A percentile compares a stretch with the other conserved stretches of the same genome.
Evolutionary conservation across 2,113 vertebrate genomes (phyloP).

Genomic region (Hyperopisus bebe): DNA sequence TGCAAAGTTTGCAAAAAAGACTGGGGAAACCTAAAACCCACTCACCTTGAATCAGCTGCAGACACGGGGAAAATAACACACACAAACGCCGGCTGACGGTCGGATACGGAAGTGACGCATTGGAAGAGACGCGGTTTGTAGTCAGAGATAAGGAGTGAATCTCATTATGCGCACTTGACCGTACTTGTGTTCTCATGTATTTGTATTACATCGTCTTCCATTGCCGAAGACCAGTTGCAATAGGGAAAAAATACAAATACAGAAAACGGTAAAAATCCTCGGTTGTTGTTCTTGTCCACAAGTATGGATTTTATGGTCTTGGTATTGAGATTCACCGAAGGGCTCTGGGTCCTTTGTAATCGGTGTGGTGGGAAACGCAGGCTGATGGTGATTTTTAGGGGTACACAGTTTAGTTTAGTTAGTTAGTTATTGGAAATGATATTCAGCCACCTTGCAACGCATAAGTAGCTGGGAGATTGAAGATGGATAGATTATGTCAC

Average conservation of each 20-base stretch:
- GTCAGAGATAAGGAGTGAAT: background rate
- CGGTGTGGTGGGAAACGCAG: background rate
- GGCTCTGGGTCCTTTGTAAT: background rate
- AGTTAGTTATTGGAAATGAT: background rate
- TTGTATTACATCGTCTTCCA: no score
- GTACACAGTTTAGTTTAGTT: background rate
- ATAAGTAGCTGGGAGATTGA: background rate
- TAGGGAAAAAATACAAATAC: no score
- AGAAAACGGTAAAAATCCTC: no score
- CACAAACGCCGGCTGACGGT: background rate
- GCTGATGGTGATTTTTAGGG: background rate
- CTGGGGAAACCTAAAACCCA: background rate
- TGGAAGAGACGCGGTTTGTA: background rate
- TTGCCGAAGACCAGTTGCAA: no score
- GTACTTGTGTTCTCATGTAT: background rate
- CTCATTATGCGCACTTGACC: background rate
- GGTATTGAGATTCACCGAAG: background rate
- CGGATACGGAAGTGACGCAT: background rate
- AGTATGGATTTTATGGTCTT: no score
- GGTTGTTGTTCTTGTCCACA: no score
- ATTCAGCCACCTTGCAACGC: background rate
- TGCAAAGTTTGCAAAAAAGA: background rate
- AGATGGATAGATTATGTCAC: background rate
- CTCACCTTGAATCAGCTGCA: background rate
- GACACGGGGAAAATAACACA: background rate